phyloP scores from a whole-genome alignment of 2,888 invertebrate genomes.

The Drosophila nigritarsus region DNA sequence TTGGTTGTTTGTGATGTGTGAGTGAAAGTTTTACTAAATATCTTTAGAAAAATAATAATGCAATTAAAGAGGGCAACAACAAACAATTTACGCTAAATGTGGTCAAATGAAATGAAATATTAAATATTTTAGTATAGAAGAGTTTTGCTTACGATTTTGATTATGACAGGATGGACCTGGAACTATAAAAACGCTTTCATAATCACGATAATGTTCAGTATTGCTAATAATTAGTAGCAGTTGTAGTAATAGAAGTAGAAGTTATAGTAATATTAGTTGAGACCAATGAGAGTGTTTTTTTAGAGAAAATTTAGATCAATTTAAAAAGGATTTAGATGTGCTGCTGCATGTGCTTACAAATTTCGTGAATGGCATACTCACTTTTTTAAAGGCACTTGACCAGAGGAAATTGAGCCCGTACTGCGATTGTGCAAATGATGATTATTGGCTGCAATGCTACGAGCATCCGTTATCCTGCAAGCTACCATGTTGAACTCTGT shows the following conservation, averaged over 20 bases:
- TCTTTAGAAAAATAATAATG: constrained; percentile 34
- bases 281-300: constrained; percentile 53
- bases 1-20: constrained; percentile 54
- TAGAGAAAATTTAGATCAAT: constrained; percentile 33
- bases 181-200: constrained; percentile 91
- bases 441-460: constrained; percentile 90
- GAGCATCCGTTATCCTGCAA: constrained; percentile 96
- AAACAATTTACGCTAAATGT: constrained; percentile 6
- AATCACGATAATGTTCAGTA: constrained; percentile 89
- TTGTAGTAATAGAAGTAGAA: constrained; percentile 26
- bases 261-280: constrained; percentile 40
- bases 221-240: constrained; percentile 83
- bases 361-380: constrained; percentile 87
- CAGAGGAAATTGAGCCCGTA: constrained; percentile 92
- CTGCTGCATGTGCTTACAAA: not conserved
- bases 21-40: constrained; percentile 39
- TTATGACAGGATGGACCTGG: constrained; percentile 88
- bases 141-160: constrained; percentile 87
- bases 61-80: constrained; percentile 47
- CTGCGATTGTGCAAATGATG: constrained; percentile 84
- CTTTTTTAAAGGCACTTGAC: constrained; percentile 99
- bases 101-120: constrained; percentile 5
- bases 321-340: not conserved
- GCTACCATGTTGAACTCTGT: constrained; percentile 99
- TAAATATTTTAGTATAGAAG: constrained; percentile 35